A percentile compares a stretch with the other conserved stretches of the same genome.
phyloP scores from a whole-genome alignment of 2,888 invertebrate genomes.

The Clivina fossor region DNA sequence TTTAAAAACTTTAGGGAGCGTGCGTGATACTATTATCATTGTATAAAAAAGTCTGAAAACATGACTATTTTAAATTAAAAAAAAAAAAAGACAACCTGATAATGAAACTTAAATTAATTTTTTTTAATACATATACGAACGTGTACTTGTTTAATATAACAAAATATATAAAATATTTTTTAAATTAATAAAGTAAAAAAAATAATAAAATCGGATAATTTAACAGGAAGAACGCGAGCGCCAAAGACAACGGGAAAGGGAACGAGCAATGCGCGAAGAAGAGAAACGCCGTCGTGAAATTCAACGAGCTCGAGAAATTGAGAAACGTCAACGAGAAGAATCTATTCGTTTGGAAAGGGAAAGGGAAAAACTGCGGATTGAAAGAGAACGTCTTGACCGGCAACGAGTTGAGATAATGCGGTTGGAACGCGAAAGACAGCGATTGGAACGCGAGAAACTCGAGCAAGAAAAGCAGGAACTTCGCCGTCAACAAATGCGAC shows the following conservation, averaged over 20 bases:
- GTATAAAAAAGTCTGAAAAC: no score
- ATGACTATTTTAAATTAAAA: no score
- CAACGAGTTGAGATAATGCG: conserved; percentile 84
- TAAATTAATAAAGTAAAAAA: no score
- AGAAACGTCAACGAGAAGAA: conserved; percentile 82
- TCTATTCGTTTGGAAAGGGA: conserved; percentile 79
- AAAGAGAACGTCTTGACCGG: conserved; percentile 84
- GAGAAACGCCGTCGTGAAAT: conserved; percentile 80
- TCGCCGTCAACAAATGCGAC: conserved; percentile 72
- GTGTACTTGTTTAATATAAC: no score
- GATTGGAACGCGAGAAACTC: conserved; percentile 58
- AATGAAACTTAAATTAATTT: no score
- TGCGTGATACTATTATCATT: no score
- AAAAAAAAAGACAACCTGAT: no score
- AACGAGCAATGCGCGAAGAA: conserved; percentile 76
- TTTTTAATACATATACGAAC: no score
- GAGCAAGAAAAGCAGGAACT: conserved; percentile 79
- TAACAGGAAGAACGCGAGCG: conserved; percentile 71
- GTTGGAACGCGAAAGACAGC: conserved; percentile 81
- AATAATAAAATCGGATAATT: no score
- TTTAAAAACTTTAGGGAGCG: no score
- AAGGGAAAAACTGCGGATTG: conserved; percentile 76
- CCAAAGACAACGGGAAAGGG: conserved; percentile 74
- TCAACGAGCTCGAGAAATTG: conserved; percentile 75
- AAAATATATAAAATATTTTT: no score